These are phyloP conservation scores for Hoplodrina blanda DNA, from an alignment of 2,888 invertebrate genomes.

Conservation along the genomic window DNA sequence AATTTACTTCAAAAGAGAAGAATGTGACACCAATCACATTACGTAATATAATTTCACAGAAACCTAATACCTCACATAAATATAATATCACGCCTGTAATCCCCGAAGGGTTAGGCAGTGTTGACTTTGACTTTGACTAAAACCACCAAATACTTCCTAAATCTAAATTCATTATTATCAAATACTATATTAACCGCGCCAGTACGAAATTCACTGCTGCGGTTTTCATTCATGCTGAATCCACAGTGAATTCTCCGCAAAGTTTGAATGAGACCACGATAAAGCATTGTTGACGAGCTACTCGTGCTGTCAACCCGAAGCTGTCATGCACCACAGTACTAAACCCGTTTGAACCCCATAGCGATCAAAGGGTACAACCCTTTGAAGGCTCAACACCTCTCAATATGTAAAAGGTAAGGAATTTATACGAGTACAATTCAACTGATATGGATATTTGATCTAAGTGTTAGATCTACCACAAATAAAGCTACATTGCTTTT, in stretches of 20 bases:
- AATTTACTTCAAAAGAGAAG: too few species aligned
- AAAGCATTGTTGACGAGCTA: slow-evolving; percentile 47
- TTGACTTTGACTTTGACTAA: too few species aligned
- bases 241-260: slow-evolving; percentile 2
- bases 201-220: slow-evolving; percentile 33
- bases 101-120: too few species aligned
- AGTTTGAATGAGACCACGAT: slow-evolving; percentile 36
- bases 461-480: background rate
- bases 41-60: slow-evolving; percentile 3
- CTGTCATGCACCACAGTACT: slow-evolving; percentile 28
- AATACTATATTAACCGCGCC: slow-evolving; percentile 1
- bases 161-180: slow-evolving; percentile 22
- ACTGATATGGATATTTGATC: slow-evolving; percentile 12
- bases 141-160: slow-evolving; percentile 22
- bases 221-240: slow-evolving; percentile 47
- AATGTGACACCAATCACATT: slow-evolving; percentile 1
- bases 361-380: slow-evolving; percentile 8
- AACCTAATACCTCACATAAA: slow-evolving; percentile 5
- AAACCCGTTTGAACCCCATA: slow-evolving; percentile 34
- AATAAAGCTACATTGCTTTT: background rate
- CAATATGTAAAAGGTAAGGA: background rate
- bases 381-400: slow-evolving; percentile 18
- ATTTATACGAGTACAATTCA: slow-evolving; percentile 14
- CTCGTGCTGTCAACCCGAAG: slow-evolving; percentile 25
- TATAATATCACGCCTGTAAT: too few species aligned